phyloP scores from a whole-genome alignment of 2,113 vertebrate genomes.

The Girardinichthys multiradiatus region DNA sequence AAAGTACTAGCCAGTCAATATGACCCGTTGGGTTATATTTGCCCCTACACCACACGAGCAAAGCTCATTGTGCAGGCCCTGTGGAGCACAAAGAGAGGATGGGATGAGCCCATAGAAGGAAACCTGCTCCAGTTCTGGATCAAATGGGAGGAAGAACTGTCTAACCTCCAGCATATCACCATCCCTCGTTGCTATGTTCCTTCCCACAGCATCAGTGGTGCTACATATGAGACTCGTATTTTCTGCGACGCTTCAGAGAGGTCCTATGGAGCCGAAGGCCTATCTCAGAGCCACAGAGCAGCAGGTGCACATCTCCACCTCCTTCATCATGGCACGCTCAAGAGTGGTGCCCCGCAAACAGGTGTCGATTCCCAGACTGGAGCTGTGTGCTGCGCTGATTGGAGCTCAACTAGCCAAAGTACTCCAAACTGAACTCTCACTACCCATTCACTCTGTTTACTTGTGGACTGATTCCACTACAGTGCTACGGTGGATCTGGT shows the following conservation, averaged over 20 bases:
- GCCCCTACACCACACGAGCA: conserved; percentile 7
- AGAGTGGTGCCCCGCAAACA: not conserved
- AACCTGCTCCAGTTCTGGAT: not conserved
- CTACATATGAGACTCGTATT: not conserved
- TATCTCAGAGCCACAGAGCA: not conserved
- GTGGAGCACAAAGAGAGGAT: not conserved
- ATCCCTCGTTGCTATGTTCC: not conserved
- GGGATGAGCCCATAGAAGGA: not conserved
- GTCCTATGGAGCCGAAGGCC: not conserved
- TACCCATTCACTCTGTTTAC: not conserved
- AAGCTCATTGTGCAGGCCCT: not conserved
- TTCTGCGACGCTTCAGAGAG: not conserved
- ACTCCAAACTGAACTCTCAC: not conserved
- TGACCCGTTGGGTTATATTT: conserved; percentile 3
- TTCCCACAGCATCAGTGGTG: not conserved
- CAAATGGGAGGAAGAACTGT: not conserved
- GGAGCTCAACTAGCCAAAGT: not conserved
- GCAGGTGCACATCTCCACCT: not conserved
- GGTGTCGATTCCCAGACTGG: not conserved
- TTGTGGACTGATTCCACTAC: not conserved
- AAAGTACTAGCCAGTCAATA: not conserved
- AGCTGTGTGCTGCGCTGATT: not conserved
- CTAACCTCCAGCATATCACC: accelerated
- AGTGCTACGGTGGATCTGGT: conserved; percentile 1
- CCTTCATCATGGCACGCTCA: not conserved